Base-by-base conservation (phyloP, 2,797 vertebrate species). In the Hipposideros larvatus region DNA sequence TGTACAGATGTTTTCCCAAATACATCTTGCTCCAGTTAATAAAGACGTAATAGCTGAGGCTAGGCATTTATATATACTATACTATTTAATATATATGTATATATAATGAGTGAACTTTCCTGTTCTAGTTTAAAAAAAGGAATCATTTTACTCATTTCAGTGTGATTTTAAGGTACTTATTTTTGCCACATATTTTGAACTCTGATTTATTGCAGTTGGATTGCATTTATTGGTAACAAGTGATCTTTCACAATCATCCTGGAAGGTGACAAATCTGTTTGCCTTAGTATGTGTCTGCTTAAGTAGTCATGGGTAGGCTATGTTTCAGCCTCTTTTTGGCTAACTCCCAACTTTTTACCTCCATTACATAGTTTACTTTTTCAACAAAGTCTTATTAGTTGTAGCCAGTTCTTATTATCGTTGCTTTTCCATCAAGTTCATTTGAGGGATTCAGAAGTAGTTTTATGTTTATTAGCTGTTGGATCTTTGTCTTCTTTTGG, bases 111-210 rank as follows among this genome's bases (percentile, higher is more conserved):
- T 87, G 66, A 37, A 14, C 87, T 91, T 78, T 65, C 59, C 68
- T 5, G 15, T 83, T 24, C 13, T 65, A 5, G 83, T 89, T 55
- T 46, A 28, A 59, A 92, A 83, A 74, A 74, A 85, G 8, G 4
- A 79, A 65, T 74, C 4, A 31, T 90, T 90, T 79, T 87, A 78
- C 22, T 24, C 10, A 63, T 87, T 82, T 95, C 65, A 86, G 24
- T 94, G 51, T 94, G 51, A 28, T 88, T 93, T 90, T 89, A 75
- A 80, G 31, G 11, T 93, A 92, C 11, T 96, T 87, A 55, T 83
- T 84, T 95, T 95, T 96, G 55, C 4, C 43, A 66, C 6, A 37
- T n/a, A 41, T 68, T 95, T 92, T 92, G 21, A 87, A 75, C 34
- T 95, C 31, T 87, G 37, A 24, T 74, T 94, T 94, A 93, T 84